Evolutionary conservation across 2,888 invertebrate genomes (phyloP), one percentile per base, ranked within the genome.

Genomic region (Papilio protenor): DNA sequence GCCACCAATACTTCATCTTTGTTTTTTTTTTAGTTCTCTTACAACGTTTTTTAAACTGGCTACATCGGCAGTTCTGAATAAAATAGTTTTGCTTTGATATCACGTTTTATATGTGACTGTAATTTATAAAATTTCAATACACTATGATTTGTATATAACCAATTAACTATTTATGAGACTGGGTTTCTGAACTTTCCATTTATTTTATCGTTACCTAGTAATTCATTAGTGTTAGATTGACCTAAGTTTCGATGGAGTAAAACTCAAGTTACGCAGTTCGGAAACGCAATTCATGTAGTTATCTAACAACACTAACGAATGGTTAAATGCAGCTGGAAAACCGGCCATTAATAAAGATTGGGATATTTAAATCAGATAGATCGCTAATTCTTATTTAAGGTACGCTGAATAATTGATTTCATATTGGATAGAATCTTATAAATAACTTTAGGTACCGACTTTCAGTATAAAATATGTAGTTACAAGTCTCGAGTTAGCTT

Each of bases 1-100:
- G 84, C 87, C 90, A 88, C 84, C 86, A 85, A 81, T 83, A 81
- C 79, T 87, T 88, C 93, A 94, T 92, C 81, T 80, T 86, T 78
- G 81, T 81, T 81, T 79, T 74, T 81, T 80, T 86, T 78, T 80
- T 82, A 82, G 81, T 81, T 79, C 76, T 81, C 81, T 80, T 83
- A 80, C 83, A 87, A 84, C 85, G 80, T 64, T 81, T 75, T 80
- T 78, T 77, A 71, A 83, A 82, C 83, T 83, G 79, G 82, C 82
- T 83, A 84, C 85, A 86, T 87, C 81, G 82, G 84, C 81, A 78
- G 79, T 80, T 81, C 79, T 77, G 81, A 11, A 55, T 72, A 57
- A 55, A 55, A 27, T 33, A 55, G 21, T 33, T 72, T 18, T 27
- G 4, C 12, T 23, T 71, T 69, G 45, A 45, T 69, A 70, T 47